phyloP scores from a whole-genome alignment of 2,888 invertebrate genomes.

The Drepanosiphum platanoidis region DNA sequence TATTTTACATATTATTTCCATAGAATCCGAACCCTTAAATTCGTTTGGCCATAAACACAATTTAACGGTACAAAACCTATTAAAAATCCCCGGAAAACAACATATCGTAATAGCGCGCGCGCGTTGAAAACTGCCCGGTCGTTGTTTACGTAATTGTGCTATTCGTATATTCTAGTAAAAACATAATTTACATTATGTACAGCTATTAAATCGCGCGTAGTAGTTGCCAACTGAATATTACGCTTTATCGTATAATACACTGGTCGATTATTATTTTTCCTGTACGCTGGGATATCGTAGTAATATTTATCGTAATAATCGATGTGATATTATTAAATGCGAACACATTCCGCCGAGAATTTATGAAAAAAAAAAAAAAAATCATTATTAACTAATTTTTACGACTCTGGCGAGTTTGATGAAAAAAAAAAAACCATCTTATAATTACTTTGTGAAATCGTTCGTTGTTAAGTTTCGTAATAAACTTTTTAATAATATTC shows the following conservation, averaged over 20 bases:
- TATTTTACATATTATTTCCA: too few relatives aligned
- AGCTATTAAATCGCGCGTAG: not conserved
- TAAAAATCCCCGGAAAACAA: not conserved
- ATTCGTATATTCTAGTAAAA: not conserved
- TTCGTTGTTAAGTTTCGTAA: slow-evolving; percentile 6
- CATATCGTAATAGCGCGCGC: not conserved
- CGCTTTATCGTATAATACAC: not conserved
- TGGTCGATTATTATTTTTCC: not conserved
- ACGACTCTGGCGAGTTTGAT: not conserved
- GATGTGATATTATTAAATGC: not conserved
- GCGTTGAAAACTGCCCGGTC: not conserved
- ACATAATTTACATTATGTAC: not conserved
- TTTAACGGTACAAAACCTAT: not conserved
- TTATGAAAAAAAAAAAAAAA: not conserved
- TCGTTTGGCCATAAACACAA: not conserved
- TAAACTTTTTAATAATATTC: slow-evolving; percentile 18
- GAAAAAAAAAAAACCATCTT: not conserved
- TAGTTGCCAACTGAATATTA: not conserved
- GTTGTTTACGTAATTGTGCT: not conserved
- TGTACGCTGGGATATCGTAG: not conserved
- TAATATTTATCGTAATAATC: not conserved
- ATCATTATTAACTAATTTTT: slow-evolving; percentile 3
- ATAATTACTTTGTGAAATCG: slow-evolving; percentile 14
- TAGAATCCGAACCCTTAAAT: too few relatives aligned
- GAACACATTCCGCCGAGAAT: too few relatives aligned